Evolutionary conservation across 2,113 vertebrate genomes (phyloP).

Genomic region (Plectropomus leopardus): DNA sequence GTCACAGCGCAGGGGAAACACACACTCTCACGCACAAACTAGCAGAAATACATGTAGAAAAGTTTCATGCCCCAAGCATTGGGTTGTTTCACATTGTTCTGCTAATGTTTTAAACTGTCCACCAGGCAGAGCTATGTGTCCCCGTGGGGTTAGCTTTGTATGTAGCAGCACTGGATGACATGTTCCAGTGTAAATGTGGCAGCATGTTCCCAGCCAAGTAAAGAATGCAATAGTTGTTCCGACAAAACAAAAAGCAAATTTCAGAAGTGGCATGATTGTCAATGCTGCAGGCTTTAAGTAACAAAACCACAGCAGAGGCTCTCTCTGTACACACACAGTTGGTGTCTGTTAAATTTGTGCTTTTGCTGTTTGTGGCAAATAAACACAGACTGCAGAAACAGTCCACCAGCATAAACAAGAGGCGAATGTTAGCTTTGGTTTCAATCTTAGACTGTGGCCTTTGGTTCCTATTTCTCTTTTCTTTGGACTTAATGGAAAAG

Average conservation of each 20-base stretch:
- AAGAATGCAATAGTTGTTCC: background rate
- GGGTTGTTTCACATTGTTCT: background rate
- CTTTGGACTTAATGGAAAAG: background rate
- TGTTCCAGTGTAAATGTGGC: background rate
- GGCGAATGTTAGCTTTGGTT: background rate
- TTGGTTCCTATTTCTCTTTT: background rate
- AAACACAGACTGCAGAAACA: too few species aligned
- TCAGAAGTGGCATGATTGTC: background rate
- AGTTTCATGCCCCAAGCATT: background rate
- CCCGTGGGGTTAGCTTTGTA: background rate
- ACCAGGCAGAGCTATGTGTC: background rate
- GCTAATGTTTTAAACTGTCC: background rate
- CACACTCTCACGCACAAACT: background rate
- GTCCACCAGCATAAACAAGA: too few species aligned
- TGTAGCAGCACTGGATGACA: background rate
- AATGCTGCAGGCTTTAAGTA: too few species aligned
- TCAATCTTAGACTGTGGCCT: background rate
- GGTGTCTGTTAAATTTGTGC: too few species aligned
- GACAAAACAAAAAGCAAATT: background rate
- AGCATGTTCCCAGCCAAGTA: background rate
- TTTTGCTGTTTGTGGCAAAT: too few species aligned
- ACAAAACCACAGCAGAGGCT: too few species aligned
- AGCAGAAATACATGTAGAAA: background rate
- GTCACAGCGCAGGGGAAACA: conserved; percentile 15
- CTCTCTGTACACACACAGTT: too few species aligned